Evolutionary conservation across 23 tunicate species (phyloP).

Genomic region (Corella eumyota): DNA sequence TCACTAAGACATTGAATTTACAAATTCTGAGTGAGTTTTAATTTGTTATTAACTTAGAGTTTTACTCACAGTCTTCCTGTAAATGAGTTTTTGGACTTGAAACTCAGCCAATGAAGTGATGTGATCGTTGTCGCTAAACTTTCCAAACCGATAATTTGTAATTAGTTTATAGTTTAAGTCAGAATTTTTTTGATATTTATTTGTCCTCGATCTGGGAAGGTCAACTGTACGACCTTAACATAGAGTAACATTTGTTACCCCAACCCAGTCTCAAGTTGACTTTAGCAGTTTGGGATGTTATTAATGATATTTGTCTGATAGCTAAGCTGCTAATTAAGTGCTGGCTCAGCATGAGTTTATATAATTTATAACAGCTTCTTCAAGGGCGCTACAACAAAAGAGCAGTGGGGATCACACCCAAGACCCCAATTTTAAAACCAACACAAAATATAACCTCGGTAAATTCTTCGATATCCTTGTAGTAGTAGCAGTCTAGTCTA

Average conservation of each 20-base stretch:
- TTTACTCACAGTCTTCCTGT: neutral
- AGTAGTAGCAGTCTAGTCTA: constrained; percentile 67
- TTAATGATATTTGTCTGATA: constrained; percentile 41
- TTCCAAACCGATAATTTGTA: constrained; percentile 68
- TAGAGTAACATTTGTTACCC: constrained; percentile 47
- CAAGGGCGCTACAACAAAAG: neutral
- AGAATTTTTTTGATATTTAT: constrained; percentile 63
- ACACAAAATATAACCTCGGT: constrained; percentile 80
- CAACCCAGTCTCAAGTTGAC: constrained; percentile 67
- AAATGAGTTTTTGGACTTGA: constrained; percentile 43
- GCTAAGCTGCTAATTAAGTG: constrained; percentile 65
- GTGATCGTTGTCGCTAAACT: constrained; percentile 79
- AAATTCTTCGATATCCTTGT: constrained; percentile 78
- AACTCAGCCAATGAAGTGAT: constrained; percentile 85
- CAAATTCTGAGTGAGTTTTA: too few species aligned
- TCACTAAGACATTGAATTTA: constrained; percentile 87
- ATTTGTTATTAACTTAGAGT: too few species aligned
- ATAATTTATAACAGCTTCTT: too few species aligned
- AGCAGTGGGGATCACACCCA: neutral
- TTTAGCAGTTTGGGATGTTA: too few species aligned
- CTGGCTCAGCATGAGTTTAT: constrained; percentile 8
- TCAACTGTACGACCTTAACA: too few species aligned
- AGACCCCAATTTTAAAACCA: too few species aligned
- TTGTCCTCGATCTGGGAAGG: too few species aligned
- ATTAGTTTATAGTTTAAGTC: too few species aligned